phyloP scores from a whole-genome alignment of 2,797 vertebrate species.

The Sebastes nivosus region DNA sequence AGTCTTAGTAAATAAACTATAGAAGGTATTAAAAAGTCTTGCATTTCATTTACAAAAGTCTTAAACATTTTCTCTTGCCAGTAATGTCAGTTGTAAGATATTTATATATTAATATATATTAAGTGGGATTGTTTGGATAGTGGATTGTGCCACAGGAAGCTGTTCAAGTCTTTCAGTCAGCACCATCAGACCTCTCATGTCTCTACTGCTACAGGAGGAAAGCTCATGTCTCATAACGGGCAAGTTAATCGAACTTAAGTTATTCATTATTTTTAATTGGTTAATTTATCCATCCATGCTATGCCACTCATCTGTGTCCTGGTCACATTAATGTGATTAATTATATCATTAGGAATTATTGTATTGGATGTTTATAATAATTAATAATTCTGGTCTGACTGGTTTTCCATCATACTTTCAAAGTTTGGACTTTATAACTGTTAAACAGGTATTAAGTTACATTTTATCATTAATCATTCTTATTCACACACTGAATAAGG shows the following conservation, averaged over 20 bases:
- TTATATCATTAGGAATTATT: neutral
- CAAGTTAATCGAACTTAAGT: neutral
- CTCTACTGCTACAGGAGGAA: neutral
- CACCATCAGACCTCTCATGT: neutral
- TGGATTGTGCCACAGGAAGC: neutral
- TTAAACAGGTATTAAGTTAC: neutral
- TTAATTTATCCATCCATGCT: neutral
- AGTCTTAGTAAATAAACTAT: neutral
- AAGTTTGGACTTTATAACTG: neutral
- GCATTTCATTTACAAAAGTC: too few relatives aligned
- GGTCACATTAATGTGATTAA: neutral
- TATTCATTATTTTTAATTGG: neutral
- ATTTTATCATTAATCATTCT: neutral
- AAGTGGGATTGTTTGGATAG: neutral
- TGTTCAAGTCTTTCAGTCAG: neutral
- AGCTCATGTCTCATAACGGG: neutral
- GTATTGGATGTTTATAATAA: neutral
- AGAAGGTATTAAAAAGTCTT: too few relatives aligned
- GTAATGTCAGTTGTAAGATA: accelerated
- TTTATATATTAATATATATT: neutral
- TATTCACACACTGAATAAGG: too few relatives aligned
- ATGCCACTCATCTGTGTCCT: neutral
- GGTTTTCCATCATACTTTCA: neutral
- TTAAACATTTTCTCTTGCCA: neutral
- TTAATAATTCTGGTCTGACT: neutral